Evolutionary conservation across 2,113 vertebrate genomes (phyloP).

Genomic region (Desmodus rotundus): DNA sequence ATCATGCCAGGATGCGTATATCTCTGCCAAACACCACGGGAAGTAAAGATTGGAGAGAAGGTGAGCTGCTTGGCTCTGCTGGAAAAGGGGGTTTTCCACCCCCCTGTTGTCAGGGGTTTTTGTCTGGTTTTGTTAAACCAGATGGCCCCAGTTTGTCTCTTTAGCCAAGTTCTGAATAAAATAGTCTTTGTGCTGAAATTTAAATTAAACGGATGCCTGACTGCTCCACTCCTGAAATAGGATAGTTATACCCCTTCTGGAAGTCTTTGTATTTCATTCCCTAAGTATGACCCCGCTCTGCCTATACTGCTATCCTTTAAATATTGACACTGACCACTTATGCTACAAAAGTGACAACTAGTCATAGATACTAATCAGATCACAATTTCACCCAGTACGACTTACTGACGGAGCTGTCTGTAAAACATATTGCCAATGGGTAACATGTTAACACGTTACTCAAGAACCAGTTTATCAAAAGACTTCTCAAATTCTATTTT

Average conservation of each 20-base stretch:
- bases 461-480: neutral
- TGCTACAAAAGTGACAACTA: neutral
- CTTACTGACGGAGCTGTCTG: neutral
- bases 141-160: slow-evolving; percentile 51
- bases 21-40: slow-evolving; percentile 10
- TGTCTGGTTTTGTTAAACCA: too few species aligned
- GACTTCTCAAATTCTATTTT: neutral
- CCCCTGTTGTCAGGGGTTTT: too few species aligned
- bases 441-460: neutral
- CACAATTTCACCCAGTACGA: neutral
- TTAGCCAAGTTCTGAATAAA: slow-evolving; percentile 44
- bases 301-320: neutral
- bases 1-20: slow-evolving; percentile 34
- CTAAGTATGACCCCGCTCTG: neutral
- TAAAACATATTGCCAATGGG: neutral
- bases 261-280: neutral
- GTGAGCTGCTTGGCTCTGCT: slow-evolving; percentile 18
- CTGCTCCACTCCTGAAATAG: neutral
- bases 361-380: neutral
- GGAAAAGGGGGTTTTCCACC: slow-evolving; percentile 41
- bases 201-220: slow-evolving; percentile 51
- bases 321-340: neutral
- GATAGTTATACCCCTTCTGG: neutral
- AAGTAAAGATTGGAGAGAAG: neutral
- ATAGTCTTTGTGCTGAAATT: slow-evolving; percentile 41